Evolutionary conservation across 2,797 vertebrate genomes (phyloP), one percentile per base, ranked within the genome.

Genomic region (Darevskia nairensis): DNA sequence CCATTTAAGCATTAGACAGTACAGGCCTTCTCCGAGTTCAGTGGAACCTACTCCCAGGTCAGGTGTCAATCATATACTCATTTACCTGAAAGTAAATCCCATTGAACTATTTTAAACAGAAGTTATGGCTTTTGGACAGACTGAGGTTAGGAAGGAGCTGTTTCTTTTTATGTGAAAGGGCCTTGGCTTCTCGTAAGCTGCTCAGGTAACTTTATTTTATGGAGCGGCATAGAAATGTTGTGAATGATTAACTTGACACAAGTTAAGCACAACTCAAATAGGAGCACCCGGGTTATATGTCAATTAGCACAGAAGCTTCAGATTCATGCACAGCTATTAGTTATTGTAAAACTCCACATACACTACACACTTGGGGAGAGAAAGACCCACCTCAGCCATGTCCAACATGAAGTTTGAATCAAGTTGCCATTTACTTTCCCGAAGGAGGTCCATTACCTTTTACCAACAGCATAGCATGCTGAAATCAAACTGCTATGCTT

Each of bases 401-500:
- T 46, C 4, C 29, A 44, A 66, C 19, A 83, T 29, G 5, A 41
- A 44, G 32, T 27, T 9, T 39, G 50, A 71, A n/a, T 50, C n/a
- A 29, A 50, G 71, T 50, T 68, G 71, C 23, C 55, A 68, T 25
- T 85, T 55, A 17, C 44, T 39, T 88, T 88, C 71, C 64, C 39
- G 50, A 86, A 17, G 81, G 46, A 82, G 72, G 35, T 29, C 25
- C 7, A 10, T 29, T 23, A 5, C 72, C 61, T 88, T 85, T 85
- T 66, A 81, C 59, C 41, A 17, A n/a, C 59, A 71, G 71, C 27
- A 39, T 44, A 41, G 59, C 55, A 21, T 55, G 71, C 13, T 81
- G 78, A 87, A 82, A 87, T 76, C 72, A 29, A 46, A 50, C 17
- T 32, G 25, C 9, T 64, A 82, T 55, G 71, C 69, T 75, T 81